These are phyloP conservation scores for Brachionus plicatilis DNA, from an alignment of 1,140 invertebrate genomes.

Conservation along the genomic window DNA sequence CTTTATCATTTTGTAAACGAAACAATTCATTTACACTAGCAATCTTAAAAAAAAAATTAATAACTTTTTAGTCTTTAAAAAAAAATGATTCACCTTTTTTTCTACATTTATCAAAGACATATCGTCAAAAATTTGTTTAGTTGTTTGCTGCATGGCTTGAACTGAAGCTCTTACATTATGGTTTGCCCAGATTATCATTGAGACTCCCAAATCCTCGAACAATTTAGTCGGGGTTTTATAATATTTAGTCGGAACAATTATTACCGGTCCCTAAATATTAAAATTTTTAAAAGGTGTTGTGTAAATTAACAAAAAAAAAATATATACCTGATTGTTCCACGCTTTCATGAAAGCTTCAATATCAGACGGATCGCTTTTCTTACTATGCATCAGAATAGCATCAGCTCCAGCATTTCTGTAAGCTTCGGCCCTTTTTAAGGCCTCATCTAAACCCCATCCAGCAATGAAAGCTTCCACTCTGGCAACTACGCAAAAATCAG, in stretches of 20 bases:
- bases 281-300: background rate
- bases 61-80: background rate
- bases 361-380: slow-evolving; percentile 55
- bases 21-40: slow-evolving; percentile 56
- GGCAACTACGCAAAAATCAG: slow-evolving; percentile 58
- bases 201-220: slow-evolving; percentile 55
- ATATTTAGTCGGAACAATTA: slow-evolving; percentile 58
- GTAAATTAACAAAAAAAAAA: background rate
- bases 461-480: slow-evolving; percentile 58
- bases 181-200: slow-evolving; percentile 58
- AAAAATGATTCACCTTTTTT: slow-evolving; percentile 47
- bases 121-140: slow-evolving; percentile 51
- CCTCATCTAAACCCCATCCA: slow-evolving; percentile 57
- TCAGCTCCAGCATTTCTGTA: slow-evolving; percentile 57
- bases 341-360: slow-evolving; percentile 57
- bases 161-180: slow-evolving; percentile 56
- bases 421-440: slow-evolving; percentile 55
- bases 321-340: slow-evolving; percentile 51
- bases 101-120: slow-evolving; percentile 52
- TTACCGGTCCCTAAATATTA: slow-evolving; percentile 55
- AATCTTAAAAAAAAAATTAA: slow-evolving; percentile 10
- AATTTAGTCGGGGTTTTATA: slow-evolving; percentile 54
- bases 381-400: slow-evolving; percentile 58
- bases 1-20: slow-evolving; percentile 55
- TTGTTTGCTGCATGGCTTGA: slow-evolving; percentile 54